Percentiles rank a stretch among this genome's conserved stretches.
These are phyloP conservation scores for Amazona finschi DNA, from an alignment of 2,797 vertebrate species.

Conservation along the genomic window DNA sequence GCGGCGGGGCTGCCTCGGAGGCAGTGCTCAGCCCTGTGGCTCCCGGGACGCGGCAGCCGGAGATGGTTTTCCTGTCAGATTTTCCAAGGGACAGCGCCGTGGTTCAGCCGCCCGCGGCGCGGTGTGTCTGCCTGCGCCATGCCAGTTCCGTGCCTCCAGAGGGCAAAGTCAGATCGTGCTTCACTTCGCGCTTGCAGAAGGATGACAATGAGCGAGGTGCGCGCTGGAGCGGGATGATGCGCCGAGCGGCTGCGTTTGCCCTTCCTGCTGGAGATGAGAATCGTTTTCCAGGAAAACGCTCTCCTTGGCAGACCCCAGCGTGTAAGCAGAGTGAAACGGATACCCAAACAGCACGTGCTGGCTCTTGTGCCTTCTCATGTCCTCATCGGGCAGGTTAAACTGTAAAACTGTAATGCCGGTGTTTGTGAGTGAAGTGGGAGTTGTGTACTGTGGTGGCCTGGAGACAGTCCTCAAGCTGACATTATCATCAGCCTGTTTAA, in stretches of 20 bases:
- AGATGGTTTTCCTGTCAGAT: not conserved
- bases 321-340: not conserved
- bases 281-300: not conserved
- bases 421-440: not conserved
- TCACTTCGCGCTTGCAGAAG: not conserved
- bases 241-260: not conserved
- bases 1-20: rapidly evolving
- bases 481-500: not conserved
- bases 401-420: not conserved
- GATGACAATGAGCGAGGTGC: not conserved
- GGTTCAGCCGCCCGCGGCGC: not conserved
- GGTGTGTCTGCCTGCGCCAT: not conserved
- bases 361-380: not conserved
- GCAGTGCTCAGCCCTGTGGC: not conserved
- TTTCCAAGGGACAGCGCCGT: not conserved
- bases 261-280: not conserved
- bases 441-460: not conserved
- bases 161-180: slow-evolving; percentile 65
- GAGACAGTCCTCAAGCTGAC: not conserved
- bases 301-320: not conserved
- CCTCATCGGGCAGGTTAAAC: not conserved
- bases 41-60: not conserved
- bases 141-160: slow-evolving; percentile 54
- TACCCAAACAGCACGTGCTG: not conserved
- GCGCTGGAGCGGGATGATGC: not conserved